Evolutionary conservation across 1,140 invertebrate genomes (phyloP).

Genomic region (Phenacoccus solenopsis): DNA sequence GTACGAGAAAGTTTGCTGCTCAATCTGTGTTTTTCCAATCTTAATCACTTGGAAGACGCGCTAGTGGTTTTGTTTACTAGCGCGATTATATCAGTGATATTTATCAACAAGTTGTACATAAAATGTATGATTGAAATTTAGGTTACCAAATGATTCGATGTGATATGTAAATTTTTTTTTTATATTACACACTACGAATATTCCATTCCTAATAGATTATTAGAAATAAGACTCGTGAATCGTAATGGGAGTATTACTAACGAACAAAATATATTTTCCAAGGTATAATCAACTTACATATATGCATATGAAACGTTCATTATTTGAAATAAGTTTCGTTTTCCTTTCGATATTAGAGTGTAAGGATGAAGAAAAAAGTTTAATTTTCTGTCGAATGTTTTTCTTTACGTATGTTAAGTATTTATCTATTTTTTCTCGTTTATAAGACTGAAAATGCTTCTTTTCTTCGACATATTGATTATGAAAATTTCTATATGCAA

Average conservation of each 20-base stretch:
- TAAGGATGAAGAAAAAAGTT: not conserved
- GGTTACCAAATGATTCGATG: not conserved
- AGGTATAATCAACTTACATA: no score
- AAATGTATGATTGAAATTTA: not conserved
- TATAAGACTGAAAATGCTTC: not conserved
- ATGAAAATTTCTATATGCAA: not conserved
- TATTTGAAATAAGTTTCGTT: not conserved
- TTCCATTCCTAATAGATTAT: not conserved
- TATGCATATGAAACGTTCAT: no score
- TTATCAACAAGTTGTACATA: not conserved
- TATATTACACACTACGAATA: not conserved
- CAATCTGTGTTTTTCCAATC: no score
- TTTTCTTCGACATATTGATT: not conserved
- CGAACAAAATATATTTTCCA: not conserved
- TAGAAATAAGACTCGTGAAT: not conserved
- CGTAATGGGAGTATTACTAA: not conserved
- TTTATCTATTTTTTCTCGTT: not conserved
- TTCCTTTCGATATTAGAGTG: not conserved
- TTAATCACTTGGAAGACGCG: no score
- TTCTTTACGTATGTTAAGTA: not conserved
- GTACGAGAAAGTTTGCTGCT: no score
- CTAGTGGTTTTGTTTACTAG: no score
- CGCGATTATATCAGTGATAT: not conserved
- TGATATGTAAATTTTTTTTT: constrained; percentile 4
- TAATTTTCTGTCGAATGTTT: not conserved